These are phyloP conservation scores for Leptobrachium leishanense DNA, from an alignment of 2,113 vertebrate genomes.

Conservation along the genomic window DNA sequence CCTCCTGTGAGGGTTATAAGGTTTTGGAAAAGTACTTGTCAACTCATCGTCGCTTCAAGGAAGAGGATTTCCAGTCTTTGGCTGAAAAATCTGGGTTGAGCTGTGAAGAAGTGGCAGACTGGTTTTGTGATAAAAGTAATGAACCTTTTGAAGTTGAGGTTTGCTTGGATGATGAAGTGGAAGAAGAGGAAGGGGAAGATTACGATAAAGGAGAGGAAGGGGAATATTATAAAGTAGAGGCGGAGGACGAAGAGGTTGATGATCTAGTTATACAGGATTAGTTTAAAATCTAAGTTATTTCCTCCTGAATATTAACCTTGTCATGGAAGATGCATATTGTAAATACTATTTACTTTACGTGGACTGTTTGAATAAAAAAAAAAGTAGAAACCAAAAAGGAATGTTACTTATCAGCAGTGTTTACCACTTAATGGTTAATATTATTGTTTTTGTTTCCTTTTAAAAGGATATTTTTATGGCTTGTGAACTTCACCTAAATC, in stretches of 20 bases:
- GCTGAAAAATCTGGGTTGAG: slow-evolving; percentile 73
- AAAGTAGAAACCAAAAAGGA: not conserved
- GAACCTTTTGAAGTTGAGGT: slow-evolving; percentile 66
- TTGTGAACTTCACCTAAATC: too few relatives aligned
- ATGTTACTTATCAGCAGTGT: too few relatives aligned
- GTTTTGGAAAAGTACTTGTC: slow-evolving; percentile 61
- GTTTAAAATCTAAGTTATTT: not conserved
- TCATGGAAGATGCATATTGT: too few relatives aligned
- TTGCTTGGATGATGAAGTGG: slow-evolving; percentile 63
- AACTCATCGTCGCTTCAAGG: slow-evolving; percentile 53
- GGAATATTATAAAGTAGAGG: slow-evolving; percentile 53
- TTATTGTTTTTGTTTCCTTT: too few relatives aligned
- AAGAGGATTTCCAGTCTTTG: slow-evolving; percentile 73
- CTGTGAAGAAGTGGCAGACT: slow-evolving; percentile 78
- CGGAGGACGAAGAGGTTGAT: slow-evolving; percentile 48
- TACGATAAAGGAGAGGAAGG: slow-evolving; percentile 51
- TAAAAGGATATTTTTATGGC: too few relatives aligned
- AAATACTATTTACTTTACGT: slow-evolving; percentile 8
- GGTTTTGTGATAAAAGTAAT: slow-evolving; percentile 74
- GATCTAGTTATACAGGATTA: slow-evolving; percentile 54
- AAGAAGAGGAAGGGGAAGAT: slow-evolving; percentile 58
- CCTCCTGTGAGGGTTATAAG: slow-evolving; percentile 50
- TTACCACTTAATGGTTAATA: too few relatives aligned
- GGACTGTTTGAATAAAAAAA: slow-evolving; percentile 28
- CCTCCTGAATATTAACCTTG: too few relatives aligned